These are phyloP conservation scores for Belgica antarctica DNA, from an alignment of 2,888 invertebrate species.

Conservation along the genomic window DNA sequence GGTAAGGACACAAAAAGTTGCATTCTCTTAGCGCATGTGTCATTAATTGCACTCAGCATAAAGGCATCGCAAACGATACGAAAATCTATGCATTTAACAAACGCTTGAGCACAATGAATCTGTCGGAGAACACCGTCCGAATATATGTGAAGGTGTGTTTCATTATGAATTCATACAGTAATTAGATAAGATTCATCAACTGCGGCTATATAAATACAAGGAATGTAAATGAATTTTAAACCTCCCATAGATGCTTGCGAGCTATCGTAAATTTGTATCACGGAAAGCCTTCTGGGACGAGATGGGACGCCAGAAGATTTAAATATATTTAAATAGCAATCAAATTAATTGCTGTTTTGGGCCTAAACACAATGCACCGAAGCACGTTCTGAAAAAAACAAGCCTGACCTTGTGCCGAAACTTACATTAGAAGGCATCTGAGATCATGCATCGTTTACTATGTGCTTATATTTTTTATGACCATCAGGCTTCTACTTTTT, in stretches of 20 bases:
- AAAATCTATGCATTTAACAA: constrained; percentile 29
- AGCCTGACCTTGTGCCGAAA: too few relatives aligned
- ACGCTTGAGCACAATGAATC: background rate
- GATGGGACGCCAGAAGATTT: too few relatives aligned
- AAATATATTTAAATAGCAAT: too few relatives aligned
- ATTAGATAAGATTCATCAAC: constrained; percentile 41
- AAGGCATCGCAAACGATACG: constrained; percentile 33
- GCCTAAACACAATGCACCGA: too few relatives aligned
- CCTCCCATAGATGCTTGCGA: too few relatives aligned
- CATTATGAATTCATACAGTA: constrained; percentile 39
- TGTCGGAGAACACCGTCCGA: background rate
- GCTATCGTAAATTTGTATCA: too few relatives aligned
- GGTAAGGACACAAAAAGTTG: constrained; percentile 4
- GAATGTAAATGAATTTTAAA: constrained; percentile 16
- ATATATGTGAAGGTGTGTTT: constrained; percentile 36
- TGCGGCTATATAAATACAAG: constrained; percentile 2
- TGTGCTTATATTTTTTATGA: constrained; percentile 22
- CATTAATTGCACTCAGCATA: constrained; percentile 42
- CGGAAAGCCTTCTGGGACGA: too few relatives aligned
- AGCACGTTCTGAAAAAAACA: too few relatives aligned
- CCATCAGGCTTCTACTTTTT: background rate
- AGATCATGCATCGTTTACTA: constrained; percentile 7
- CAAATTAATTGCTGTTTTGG: too few relatives aligned
- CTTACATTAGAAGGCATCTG: too few relatives aligned
- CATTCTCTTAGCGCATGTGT: constrained; percentile 37